phyloP scores from a whole-genome alignment of 2,888 invertebrate genomes.

The Mythimna pallens region DNA sequence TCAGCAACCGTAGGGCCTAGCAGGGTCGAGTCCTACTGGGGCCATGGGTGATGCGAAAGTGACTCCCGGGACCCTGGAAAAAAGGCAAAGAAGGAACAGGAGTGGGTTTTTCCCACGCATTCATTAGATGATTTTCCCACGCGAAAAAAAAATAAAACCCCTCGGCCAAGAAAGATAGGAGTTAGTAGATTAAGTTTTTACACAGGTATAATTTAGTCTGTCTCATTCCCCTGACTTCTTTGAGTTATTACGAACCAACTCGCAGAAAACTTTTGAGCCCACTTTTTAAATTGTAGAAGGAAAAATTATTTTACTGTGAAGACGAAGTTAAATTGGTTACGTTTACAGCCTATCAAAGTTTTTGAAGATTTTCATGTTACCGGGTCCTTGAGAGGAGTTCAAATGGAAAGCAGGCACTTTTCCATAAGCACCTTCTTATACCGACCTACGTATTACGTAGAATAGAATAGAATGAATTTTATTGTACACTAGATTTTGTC shows the following conservation, averaged over 20 bases:
- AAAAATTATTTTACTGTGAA: constrained; percentile 47
- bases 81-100: too few species aligned
- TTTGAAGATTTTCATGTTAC: constrained; percentile 18
- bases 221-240: constrained; percentile 20
- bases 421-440: background rate
- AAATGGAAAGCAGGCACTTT: background rate
- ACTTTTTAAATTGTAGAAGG: constrained; percentile 47
- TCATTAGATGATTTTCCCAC: too few species aligned
- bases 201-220: constrained; percentile 44
- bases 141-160: too few species aligned
- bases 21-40: too few species aligned
- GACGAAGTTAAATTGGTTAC: constrained; percentile 56
- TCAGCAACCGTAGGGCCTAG: too few species aligned
- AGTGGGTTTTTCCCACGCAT: too few species aligned
- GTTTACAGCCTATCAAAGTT: constrained; percentile 49
- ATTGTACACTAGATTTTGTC: too few species aligned
- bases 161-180: too few species aligned
- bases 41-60: too few species aligned
- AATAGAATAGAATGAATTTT: too few species aligned
- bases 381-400: background rate
- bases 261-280: constrained; percentile 31
- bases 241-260: constrained; percentile 54
- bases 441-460: background rate
- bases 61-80: too few species aligned
- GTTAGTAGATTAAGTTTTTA: constrained; percentile 23